Evolutionary conservation across 2,113 vertebrate genomes (phyloP), one percentile per base, ranked within the genome.

Genomic region (Shinisaurus crocodilurus): DNA sequence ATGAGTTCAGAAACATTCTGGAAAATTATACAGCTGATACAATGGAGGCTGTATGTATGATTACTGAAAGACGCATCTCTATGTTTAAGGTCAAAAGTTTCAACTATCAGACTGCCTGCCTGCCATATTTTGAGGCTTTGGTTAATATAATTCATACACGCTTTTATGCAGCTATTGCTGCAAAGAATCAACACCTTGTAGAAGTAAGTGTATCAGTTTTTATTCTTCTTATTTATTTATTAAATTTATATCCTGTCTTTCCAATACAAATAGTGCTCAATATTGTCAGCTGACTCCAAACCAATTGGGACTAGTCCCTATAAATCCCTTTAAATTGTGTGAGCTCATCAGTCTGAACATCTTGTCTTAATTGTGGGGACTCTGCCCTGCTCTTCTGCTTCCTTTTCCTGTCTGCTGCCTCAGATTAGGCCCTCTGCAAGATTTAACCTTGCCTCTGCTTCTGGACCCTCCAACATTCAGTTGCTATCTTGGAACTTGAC

Each of bases 101-200:
- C 45, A 91, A 93, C 29, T 97, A 90, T 86, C 95, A 96, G 88
- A 92, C 79, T 74, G 80, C 91, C n/a, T 97, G 96, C 76, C 76
- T 98, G 54, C 97, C 90, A 0, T 95, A 95, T 93, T 90, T 97
- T 86, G 93, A 97, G 88, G 54, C 8, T n/a, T 63, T 96, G 65
- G n/a, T 96, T 89, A 77, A 87, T 20, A 87, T 50, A 77, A 93
- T 91, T 70, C 87, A 95, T 76, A 37, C 60, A 9, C 80, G 91
- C 50, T 82, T 97, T 86, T 89, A 82, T 77, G 79, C 77, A 75
- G 54, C 94, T 79, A 94, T 87, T 16, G 50, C 96, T 90, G 88
- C 86, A 86, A 97, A 88, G 87, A 96, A 92, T 93, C 16, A 40
- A 81, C 86, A 85, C 83, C 94, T 97, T 20, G 89, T 97, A 90